Conservation (phyloP, 2,888 invertebrate genomes). For the Ariolimax columbianus region DNA sequence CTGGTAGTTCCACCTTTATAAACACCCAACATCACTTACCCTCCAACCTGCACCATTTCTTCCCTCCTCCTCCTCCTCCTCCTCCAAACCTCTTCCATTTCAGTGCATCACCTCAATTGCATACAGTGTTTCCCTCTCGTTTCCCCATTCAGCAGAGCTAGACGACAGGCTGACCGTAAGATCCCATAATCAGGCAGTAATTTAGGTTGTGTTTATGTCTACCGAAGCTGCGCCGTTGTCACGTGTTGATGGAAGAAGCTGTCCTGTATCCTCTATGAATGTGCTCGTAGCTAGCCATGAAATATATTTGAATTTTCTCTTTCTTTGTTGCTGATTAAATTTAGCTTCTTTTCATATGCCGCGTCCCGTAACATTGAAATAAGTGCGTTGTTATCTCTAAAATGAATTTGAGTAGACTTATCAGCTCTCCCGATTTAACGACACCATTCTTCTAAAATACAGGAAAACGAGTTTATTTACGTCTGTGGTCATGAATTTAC, state of each 20-base stretch:
- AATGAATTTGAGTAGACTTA: no score
- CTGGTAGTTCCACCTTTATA: no score
- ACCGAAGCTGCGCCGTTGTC: not conserved
- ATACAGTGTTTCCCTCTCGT: not conserved
- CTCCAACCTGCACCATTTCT: no score
- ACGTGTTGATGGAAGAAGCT: not conserved
- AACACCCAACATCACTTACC: no score
- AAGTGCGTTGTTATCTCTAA: no score
- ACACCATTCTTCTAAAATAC: no score
- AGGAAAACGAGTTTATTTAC: no score
- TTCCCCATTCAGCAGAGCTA: not conserved
- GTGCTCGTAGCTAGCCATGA: not conserved
- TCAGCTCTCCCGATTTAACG: no score
- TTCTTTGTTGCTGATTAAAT: not conserved
- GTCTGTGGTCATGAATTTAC: no score
- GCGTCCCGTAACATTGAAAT: no score
- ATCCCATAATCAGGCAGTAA: not conserved
- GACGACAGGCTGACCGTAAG: not conserved
- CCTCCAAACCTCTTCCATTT: not conserved
- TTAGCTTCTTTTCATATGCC: no score
- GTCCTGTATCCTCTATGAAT: not conserved
- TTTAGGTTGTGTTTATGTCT: conserved; percentile 16
- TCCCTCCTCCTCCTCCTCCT: no score
- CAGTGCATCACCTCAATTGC: not conserved
- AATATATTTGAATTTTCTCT: not conserved